Base-by-base conservation (phyloP, 2,888 invertebrate genomes). In the Masnerella sp. region DNA sequence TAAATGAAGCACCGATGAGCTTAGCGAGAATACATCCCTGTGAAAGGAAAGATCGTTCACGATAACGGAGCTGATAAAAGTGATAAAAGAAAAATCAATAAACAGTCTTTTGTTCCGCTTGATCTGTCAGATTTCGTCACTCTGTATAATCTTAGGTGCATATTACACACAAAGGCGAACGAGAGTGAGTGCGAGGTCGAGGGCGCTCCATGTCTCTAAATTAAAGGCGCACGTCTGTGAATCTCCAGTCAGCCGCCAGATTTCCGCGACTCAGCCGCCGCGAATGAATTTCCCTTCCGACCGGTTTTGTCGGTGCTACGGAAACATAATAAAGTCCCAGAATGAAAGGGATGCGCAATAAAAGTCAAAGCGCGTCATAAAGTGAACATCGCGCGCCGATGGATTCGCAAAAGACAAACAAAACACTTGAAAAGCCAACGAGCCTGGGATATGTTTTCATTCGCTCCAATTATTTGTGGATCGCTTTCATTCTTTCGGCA, bases 161-260 rank as follows among this genome's bases (percentile, higher is more conserved):
- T 65, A 54, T 71, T 59, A 43, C 45, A 62, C 70, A 76, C 75
- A 74, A 71, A 43, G 54, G 51, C 59, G 28, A 43, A 67, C 65
- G 45, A 72, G 69, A 74, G 68, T 30, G 74, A 75, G 80, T 77
- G 81, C 81, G 84, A 83, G 85, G 83, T 85, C 84, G 85, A 85
- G 85, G 83, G 85, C 83, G 84, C 81, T 82, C 78, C 79, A 80
- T 81, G 83, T 73, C 82, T 84, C 83, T 83, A 85, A 85, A 85
- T 85, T 85, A 84, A 85, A 85, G 84, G 83, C 85, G 83, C 84
- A 79, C 83, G 82, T 82, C 83, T 83, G 82, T 79, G 81, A 81
- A 83, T 80, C 84, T 83, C 83, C 85, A 85, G 85, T 85, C 85
- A 82, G 81, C 80, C 82, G 84, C 81, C 79, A 80, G 84, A 81